Evolutionary conservation across 2,888 invertebrate genomes (phyloP).

Genomic region (Megaustenia siamemsis): DNA sequence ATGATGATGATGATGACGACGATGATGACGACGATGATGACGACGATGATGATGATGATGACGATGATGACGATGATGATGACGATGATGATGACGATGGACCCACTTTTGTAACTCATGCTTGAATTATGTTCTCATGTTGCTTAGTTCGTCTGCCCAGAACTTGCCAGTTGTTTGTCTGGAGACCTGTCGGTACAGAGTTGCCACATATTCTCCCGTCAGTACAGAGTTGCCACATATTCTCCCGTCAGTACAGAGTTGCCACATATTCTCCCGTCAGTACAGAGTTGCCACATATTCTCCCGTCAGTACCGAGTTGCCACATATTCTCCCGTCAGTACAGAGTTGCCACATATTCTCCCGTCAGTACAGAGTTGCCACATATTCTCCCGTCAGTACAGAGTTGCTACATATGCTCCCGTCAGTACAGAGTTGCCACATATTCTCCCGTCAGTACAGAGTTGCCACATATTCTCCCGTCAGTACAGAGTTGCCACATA

Average conservation of each 20-base stretch:
- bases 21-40: background rate
- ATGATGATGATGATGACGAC: conserved; percentile 7
- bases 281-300: too few relatives aligned
- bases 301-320: background rate
- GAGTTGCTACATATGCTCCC: background rate
- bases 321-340: background rate
- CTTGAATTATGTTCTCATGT: background rate
- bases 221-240: too few relatives aligned
- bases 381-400: background rate
- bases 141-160: background rate
- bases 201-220: too few relatives aligned
- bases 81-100: background rate
- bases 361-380: too few relatives aligned
- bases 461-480: too few relatives aligned
- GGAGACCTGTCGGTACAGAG: background rate
- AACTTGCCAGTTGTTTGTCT: background rate
- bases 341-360: too few relatives aligned
- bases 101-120: background rate
- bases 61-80: conserved; percentile 16
- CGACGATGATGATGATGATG: background rate
- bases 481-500: too few relatives aligned
- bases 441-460: too few relatives aligned
- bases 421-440: too few relatives aligned
- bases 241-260: too few relatives aligned
- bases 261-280: too few relatives aligned